Evolutionary conservation across 2,797 vertebrate genomes (phyloP), one percentile per base, ranked within the genome.

Genomic region (Ciconia nigra): DNA sequence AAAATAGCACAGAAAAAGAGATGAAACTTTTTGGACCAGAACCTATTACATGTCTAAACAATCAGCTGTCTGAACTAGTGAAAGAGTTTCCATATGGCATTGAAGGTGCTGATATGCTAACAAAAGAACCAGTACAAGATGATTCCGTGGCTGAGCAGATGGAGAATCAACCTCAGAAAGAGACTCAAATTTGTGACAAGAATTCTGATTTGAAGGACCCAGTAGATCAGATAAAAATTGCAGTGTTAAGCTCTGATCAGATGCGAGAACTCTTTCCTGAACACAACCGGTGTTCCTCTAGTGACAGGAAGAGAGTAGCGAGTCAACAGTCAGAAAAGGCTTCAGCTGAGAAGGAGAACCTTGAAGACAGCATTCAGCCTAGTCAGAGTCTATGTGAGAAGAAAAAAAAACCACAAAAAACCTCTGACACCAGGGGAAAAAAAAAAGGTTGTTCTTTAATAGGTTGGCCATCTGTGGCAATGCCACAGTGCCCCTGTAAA

Each of bases 31-130:
- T 85, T 46, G 49, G 77, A 62, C 59, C 67, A 67, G 33, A 59
- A 44, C 49, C 97, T 33, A 9, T 72, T 67, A 93, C 42, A 18
- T 97, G 39, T 21, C 92, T 97, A 42, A 90, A 83, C 8, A 96
- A 96, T 91, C 98, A 98, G 82, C 95, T 98, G 15, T 96, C 94
- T 47, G 98, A 98, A 91, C 98, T 98, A 52, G 22, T 98, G 87
- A 69, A 93, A 78, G 98, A 98, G 46, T 98, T 98, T 96, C 98
- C 98, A 2, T 98, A 97, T 80, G 98, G 98, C 63, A 98, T 98
- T 76, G 97, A 98, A 91, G 51, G 95, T 86, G 25, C 71, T 26
- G 87, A 82, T n/a, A n/a, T 29, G 28, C 31, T 25, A 15, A 91
- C n/a, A 37, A 94, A 74, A 79, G 89, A 87, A 44, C 25, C n/a